These are phyloP conservation scores for Uromys caudimaculatus DNA, from an alignment of 2,797 vertebrate species.

Conservation along the genomic window DNA sequence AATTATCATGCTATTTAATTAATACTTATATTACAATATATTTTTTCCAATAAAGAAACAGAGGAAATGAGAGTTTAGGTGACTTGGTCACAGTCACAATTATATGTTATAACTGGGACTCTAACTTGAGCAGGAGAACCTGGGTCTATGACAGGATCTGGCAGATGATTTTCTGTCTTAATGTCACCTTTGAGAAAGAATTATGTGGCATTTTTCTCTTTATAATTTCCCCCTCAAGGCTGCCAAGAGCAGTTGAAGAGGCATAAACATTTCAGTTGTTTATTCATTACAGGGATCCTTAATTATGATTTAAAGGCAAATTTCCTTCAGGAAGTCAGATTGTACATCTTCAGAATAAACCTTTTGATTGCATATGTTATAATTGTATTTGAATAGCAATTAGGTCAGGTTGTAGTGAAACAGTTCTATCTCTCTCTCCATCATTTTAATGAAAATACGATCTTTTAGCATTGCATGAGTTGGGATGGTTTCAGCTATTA, in stretches of 20 bases:
- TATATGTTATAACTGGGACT: background rate
- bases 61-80: background rate
- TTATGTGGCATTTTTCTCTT: slow-evolving; percentile 65
- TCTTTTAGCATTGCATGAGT: background rate
- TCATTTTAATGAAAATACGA: slow-evolving; percentile 38
- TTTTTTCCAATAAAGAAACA: slow-evolving; percentile 34
- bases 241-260: slow-evolving; percentile 75
- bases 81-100: background rate
- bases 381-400: slow-evolving; percentile 66
- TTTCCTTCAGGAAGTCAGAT: slow-evolving; percentile 72
- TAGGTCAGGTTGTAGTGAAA: slow-evolving; percentile 54
- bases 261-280: slow-evolving; percentile 74
- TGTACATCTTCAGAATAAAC: slow-evolving; percentile 71
- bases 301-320: slow-evolving; percentile 74
- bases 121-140: background rate
- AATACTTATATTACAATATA: background rate
- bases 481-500: slow-evolving; percentile 20
- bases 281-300: slow-evolving; percentile 62
- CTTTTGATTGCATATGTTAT: slow-evolving; percentile 52
- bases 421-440: background rate
- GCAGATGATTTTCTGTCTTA: slow-evolving; percentile 47
- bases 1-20: background rate
- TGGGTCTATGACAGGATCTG: background rate
- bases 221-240: slow-evolving; percentile 52
- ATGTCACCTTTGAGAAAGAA: slow-evolving; percentile 58